Base-by-base conservation (phyloP, 2,888 invertebrate genomes). In the Leptopterna dolabrata region DNA sequence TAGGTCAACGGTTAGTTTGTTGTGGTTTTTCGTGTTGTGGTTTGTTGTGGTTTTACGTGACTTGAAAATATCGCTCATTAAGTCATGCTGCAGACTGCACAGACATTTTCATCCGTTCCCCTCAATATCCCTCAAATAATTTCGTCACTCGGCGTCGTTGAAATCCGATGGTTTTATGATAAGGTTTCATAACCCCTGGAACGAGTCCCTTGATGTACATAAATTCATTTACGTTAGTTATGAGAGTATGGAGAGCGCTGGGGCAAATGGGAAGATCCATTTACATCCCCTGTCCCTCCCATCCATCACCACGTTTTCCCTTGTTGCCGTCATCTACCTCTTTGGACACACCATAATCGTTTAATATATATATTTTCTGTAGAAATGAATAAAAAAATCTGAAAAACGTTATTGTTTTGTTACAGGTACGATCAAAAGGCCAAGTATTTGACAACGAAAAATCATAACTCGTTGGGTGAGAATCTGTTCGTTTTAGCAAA, bases 171-270 rank as follows among this genome's bases (percentile, higher is more conserved):
- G 73, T 85, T 85, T 85, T 85, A 85, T 85, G 85, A 85, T 85
- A 85, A 73, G 43, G 41, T 43, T 85, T 43, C 85, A 19, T 14
- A 76, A 29, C 43, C 24, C 41, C 30, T 16, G 27, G 1, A 85
- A 85, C 43, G 85, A 73, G 24, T 85, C 85, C 85, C 85, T 36
- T 24, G 85, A 16, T 43, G 29, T 73, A 85, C 41, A 85, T 85
- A 85, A 85, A 85, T 85, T 85, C 85, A 85, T 85, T 85, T 85
- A 85, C 76, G 85, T 85, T 63, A 45, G 78, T 78, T 78, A 45
- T 3, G 27, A 19, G 41, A 0, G 30, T 36, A 30, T 6, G n/a
- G n/a, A n/a, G 27, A 71, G 71, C 0, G 2, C 7, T 27, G 45
- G 43, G 78, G 78, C n/a, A n/a, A n/a, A n/a, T n/a, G n/a, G 24